phyloP scores from a whole-genome alignment of 2,113 vertebrate species.

The Gavialis gangeticus region DNA sequence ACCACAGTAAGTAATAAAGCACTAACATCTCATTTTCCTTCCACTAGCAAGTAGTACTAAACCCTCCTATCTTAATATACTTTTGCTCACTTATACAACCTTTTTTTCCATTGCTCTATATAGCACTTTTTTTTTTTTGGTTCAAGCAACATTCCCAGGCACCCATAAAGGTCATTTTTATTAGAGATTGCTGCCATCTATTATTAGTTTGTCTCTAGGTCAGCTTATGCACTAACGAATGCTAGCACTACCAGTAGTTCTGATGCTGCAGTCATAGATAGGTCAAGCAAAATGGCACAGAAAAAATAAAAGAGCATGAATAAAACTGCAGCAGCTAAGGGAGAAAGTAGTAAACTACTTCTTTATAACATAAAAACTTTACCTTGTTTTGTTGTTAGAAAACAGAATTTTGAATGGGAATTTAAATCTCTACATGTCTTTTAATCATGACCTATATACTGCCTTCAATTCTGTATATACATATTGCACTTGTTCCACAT shows the following conservation, averaged over 20 bases:
- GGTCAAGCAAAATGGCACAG: neutral
- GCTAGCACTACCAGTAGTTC: neutral
- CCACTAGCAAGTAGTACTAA: neutral
- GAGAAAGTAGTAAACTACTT: neutral
- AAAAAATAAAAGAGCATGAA: neutral
- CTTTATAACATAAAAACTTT: neutral
- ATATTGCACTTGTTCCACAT: neutral
- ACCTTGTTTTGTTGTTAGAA: neutral
- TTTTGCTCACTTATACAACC: neutral
- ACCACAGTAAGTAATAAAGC: slow-evolving; percentile 16
- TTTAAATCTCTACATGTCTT: neutral
- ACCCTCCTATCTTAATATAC: neutral
- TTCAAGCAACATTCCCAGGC: neutral
- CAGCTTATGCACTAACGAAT: neutral
- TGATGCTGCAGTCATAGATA: neutral
- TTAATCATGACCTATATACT: neutral
- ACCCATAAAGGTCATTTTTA: slow-evolving; percentile 37
- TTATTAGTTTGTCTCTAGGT: neutral
- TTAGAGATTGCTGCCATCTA: slow-evolving; percentile 10
- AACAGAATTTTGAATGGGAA: neutral
- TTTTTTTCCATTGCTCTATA: neutral
- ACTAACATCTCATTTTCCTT: neutral
- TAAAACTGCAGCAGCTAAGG: neutral
- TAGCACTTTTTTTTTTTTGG: neutral
- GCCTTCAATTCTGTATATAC: neutral